phyloP scores from a whole-genome alignment of 2,888 invertebrate genomes.

The Dryocosmus kuriphilus region DNA sequence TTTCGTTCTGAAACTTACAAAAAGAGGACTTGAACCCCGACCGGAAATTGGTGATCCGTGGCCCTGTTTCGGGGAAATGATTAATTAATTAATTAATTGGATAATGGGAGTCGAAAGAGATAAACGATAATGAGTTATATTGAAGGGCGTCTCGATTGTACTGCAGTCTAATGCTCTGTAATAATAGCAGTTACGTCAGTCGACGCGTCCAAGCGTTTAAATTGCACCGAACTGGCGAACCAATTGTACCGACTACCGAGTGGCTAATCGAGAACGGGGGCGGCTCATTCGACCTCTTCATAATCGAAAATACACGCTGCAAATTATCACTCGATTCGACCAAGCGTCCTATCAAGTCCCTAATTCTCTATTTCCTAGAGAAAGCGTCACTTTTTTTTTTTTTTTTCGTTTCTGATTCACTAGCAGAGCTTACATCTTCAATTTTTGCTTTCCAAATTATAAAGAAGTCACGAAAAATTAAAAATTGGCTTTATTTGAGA shows the following conservation, averaged over 20 bases:
- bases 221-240: constrained; percentile 67
- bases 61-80: background rate
- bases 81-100: background rate
- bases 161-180: constrained; percentile 44
- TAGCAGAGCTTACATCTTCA: background rate
- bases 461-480: no score
- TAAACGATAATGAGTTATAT: constrained; percentile 27
- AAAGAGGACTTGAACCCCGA: constrained; percentile 5
- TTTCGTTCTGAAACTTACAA: constrained; percentile 13
- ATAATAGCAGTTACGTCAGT: constrained; percentile 65
- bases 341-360: constrained; percentile 23
- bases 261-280: constrained; percentile 61
- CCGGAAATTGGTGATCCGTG: constrained; percentile 17
- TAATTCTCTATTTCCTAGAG: constrained; percentile 30
- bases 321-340: constrained; percentile 19
- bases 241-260: constrained; percentile 66
- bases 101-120: background rate
- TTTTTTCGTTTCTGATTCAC: background rate
- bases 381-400: background rate
- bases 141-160: constrained; percentile 12
- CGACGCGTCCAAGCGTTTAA: constrained; percentile 59
- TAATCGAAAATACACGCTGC: constrained; percentile 36
- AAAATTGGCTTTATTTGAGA: no score
- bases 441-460: background rate
- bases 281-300: constrained; percentile 11